Percentiles rank a stretch among this genome's conserved stretches.
phyloP scores from a whole-genome alignment of 2,797 vertebrate genomes.

The Menidia menidia region DNA sequence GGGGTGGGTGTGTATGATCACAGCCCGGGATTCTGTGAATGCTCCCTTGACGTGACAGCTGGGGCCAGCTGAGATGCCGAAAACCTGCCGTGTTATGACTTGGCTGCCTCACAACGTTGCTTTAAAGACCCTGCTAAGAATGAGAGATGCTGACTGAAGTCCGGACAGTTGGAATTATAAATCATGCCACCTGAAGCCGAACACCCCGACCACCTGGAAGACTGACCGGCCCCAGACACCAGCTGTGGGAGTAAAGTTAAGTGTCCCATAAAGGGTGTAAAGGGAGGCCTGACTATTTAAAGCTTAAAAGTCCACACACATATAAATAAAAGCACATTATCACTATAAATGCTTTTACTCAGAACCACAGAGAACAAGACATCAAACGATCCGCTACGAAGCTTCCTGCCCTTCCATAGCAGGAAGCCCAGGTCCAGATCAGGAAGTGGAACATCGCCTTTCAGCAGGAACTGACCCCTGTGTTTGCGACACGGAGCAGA shows the following conservation, averaged over 20 bases:
- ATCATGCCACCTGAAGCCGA: constrained; percentile 37
- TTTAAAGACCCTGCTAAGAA: constrained; percentile 50
- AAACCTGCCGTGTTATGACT: constrained; percentile 43
- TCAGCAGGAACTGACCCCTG: constrained; percentile 64
- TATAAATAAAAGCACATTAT: constrained; percentile 7
- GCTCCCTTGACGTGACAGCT: constrained; percentile 50
- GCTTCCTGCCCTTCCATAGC: constrained; percentile 63
- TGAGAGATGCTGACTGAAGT: constrained; percentile 29
- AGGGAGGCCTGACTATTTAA: background rate
- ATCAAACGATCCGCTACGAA: constrained; percentile 22
- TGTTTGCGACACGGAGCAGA: constrained; percentile 56
- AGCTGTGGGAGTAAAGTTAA: constrained; percentile 9
- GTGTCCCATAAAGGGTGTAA: constrained; percentile 3
- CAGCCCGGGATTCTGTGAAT: constrained; percentile 44
- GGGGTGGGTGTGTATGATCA: constrained; percentile 42
- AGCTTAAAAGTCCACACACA: constrained; percentile 17
- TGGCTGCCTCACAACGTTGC: constrained; percentile 30
- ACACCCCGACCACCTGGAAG: constrained; percentile 18
- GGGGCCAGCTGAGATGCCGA: constrained; percentile 69
- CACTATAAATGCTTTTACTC: constrained; percentile 26
- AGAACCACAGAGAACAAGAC: constrained; percentile 29
- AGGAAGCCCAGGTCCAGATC: constrained; percentile 71
- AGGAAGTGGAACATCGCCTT: constrained; percentile 78
- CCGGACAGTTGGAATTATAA: constrained; percentile 48
- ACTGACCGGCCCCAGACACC: background rate